Evolutionary conservation across 2,888 invertebrate species (phyloP), one percentile per base, ranked within the genome.

Genomic region (Ceramica pisi): DNA sequence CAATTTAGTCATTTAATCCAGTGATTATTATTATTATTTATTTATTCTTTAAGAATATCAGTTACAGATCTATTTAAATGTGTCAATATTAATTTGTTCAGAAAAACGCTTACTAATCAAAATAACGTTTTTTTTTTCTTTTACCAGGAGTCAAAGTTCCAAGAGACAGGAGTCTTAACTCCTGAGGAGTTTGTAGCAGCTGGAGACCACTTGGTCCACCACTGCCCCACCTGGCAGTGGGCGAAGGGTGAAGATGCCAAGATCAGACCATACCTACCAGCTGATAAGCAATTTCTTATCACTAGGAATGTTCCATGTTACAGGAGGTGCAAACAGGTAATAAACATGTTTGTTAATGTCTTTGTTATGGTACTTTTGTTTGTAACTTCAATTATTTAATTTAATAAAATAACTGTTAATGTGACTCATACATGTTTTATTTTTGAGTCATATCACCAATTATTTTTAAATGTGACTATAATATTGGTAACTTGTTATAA

Each of bases 201-300:
- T 26, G 99, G 99, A 1, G 99, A 99, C 90, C 99, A 99, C 94
- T 95, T 99, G 69, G 99, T 99, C 0, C 99, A 99, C 94, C 99
- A 99, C 91, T 99, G 99, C 91, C 99, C 99, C 0, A 99, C 99
- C 0, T 99, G 99, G 99, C 98, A 99, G 90, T 99, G 99, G 99
- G 98, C 98, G 0, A 96, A 97, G 83, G 99, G 99, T 0, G 99
- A 99, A 92, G 98, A 98, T 83, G 96, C 97, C n/a, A 98, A 98
- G 94, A 95, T 97, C 38, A 98, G 99, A 89, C 94, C 98, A 0
- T 99, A 99, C 95, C 96, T 99, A 79, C 99, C 99, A 0, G 92
- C 97, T 89, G 98, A 99, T 87, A 99, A 99, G 93, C 99, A 99
- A 94, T 99, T 99, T 94, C 97, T 99, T 63, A 97, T 99, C 63